Evolutionary conservation across 2,797 vertebrate species (phyloP).

Genomic region (Astyanax mexicanus): DNA sequence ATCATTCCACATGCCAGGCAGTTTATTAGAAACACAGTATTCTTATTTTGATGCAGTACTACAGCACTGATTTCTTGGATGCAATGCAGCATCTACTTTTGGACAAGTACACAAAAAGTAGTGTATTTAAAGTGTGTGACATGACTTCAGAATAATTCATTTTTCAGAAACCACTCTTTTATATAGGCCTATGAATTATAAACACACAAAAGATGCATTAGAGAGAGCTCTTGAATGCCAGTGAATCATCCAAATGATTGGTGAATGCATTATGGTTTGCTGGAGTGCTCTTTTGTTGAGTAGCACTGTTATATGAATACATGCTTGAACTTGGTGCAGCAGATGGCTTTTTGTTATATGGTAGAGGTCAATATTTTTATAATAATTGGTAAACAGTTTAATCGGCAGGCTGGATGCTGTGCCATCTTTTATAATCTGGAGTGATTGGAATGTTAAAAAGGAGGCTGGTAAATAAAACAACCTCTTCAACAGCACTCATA

Average conservation of each 20-base stretch:
- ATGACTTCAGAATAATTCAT: no score
- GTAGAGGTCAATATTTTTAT: not conserved
- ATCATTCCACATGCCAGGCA: no score
- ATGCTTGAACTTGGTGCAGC: not conserved
- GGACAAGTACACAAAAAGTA: no score
- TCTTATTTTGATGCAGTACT: no score
- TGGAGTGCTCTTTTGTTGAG: constrained; percentile 3
- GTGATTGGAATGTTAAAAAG: not conserved
- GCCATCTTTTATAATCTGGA: not conserved
- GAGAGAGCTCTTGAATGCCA: not conserved
- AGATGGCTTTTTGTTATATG: not conserved
- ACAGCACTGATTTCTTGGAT: no score
- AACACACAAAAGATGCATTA: not conserved
- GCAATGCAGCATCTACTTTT: no score
- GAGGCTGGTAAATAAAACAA: not conserved
- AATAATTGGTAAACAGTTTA: not conserved
- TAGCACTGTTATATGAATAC: not conserved
- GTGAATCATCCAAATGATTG: not conserved
- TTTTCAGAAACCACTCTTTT: no score
- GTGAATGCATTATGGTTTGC: not conserved
- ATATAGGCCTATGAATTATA: no score
- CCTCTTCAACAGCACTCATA: not conserved
- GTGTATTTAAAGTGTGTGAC: no score
- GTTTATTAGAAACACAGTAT: no score
- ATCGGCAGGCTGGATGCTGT: not conserved